These are phyloP conservation scores for Adineta ricciae DNA, from an alignment of 2,888 invertebrate species.

Conservation along the genomic window DNA sequence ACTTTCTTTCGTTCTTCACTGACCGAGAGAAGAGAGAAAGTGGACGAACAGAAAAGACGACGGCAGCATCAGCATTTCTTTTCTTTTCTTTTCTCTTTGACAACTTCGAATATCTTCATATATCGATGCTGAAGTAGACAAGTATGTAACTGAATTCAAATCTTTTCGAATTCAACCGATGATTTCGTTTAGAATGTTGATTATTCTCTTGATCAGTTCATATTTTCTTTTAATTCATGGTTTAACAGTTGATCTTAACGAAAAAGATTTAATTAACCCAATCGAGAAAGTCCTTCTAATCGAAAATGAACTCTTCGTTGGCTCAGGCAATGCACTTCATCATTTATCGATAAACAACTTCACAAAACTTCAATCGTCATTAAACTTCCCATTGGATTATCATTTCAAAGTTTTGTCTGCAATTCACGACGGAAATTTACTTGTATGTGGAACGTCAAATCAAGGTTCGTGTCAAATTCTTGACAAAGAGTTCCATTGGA, in stretches of 20 bases:
- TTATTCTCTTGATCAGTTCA: not conserved
- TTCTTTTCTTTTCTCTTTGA: not conserved
- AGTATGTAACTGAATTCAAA: too few species aligned
- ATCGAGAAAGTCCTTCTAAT: not conserved
- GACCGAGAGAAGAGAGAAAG: not conserved
- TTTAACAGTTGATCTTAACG: not conserved
- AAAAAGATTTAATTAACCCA: not conserved
- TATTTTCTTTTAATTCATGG: not conserved
- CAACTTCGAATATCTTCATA: not conserved
- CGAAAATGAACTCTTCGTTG: not conserved
- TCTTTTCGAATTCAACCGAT: not conserved
- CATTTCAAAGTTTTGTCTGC: slow-evolving; percentile 21
- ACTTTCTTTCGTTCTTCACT: not conserved
- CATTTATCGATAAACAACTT: not conserved
- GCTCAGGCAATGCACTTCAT: not conserved
- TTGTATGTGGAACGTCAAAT: slow-evolving; percentile 23
- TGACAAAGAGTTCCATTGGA: slow-evolving; percentile 2
- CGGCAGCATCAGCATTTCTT: not conserved
- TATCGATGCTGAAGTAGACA: not conserved
- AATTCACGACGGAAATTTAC: not conserved
- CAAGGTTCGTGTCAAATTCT: slow-evolving; percentile 26
- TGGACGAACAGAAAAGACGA: not conserved
- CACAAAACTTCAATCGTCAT: not conserved
- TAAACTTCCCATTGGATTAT: not conserved
- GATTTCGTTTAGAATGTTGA: not conserved